Evolutionary conservation across 2,888 invertebrate genomes (phyloP).

Genomic region (Philopedon plagiatum): DNA sequence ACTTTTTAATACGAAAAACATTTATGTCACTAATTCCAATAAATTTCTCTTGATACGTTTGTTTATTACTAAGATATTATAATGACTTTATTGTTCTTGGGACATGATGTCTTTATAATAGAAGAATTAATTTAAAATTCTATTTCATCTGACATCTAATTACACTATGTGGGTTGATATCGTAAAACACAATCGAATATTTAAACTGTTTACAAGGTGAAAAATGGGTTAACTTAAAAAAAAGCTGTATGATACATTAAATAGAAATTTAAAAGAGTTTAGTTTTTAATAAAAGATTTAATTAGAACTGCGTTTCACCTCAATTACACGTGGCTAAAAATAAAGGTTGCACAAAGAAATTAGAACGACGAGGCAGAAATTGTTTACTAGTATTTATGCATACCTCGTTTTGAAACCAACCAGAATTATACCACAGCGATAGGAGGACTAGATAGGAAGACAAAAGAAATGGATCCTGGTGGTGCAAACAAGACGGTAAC

Average conservation of each 20-base stretch:
- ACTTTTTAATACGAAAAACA: background rate
- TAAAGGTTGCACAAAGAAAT: no score
- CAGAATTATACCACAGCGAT: no score
- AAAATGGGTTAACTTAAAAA: background rate
- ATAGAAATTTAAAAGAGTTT: no score
- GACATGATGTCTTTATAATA: constrained; percentile 8
- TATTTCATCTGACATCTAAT: constrained; percentile 1
- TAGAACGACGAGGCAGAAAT: no score
- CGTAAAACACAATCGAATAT: constrained; percentile 13
- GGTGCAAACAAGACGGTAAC: no score
- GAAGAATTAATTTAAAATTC: constrained; percentile 1
- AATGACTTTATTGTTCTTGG: constrained; percentile 3
- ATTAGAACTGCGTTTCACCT: no score
- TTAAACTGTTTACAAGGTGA: background rate
- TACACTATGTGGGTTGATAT: constrained; percentile 10
- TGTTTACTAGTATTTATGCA: no score
- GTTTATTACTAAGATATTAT: background rate
- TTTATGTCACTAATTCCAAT: background rate
- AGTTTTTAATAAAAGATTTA: no score
- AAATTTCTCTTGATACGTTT: background rate
- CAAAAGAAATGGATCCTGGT: no score
- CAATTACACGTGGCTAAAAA: no score
- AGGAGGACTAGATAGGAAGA: no score
- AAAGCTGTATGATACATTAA: background rate
- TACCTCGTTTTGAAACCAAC: no score